Evolutionary conservation across 2,113 vertebrate genomes (phyloP), one percentile per base, ranked within the genome.

Genomic region (Clinocottus analis): DNA sequence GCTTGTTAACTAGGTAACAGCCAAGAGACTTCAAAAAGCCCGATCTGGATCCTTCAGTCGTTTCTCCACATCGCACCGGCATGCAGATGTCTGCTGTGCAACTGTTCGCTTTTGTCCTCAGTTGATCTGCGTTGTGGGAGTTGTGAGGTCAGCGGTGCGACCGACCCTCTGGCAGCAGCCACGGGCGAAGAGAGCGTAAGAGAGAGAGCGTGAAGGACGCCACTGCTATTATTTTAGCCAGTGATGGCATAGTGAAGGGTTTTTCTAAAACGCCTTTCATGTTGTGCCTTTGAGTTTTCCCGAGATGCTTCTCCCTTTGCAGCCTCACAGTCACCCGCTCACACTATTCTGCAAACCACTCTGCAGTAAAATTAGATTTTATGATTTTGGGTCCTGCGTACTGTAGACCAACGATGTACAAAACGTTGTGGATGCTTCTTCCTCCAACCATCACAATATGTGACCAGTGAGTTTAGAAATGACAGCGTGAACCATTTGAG

Each of bases 1-100:
- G 75, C 75, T 84, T 88, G 83, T 85, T 83, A 72, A 64, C 19
- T 68, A 85, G 66, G 77, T 80, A 84, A 79, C 29, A 82, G 79
- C 81, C 55, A 56, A 73, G 71, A 75, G 79, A 79, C 70, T 80
- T 82, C 61, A 77, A 77, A 89, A 84, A 47, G 1, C 43, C 71
- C 64, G 37, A 23, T 85, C 85, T 87, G 83, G 23, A 61, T 79
- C 41, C 14, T 16, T 74, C 58, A 21, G 64, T 81, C 27, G 31
- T 47, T 70, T 41, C 25, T 63, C 31, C 65, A 29, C 65, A 55
- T 82, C 35, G 17, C 64, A 43, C 14, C 13, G 1, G 69, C 58
- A 16, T 78, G 45, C 80, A 85, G 82, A 89, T 85, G 82, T 87
- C 72, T 61, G 37, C 62, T 27, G n/a, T n/a, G 64, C 64, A 82